Base-by-base conservation (phyloP, 2,888 invertebrate genomes). In the Auanema sp. region DNA sequence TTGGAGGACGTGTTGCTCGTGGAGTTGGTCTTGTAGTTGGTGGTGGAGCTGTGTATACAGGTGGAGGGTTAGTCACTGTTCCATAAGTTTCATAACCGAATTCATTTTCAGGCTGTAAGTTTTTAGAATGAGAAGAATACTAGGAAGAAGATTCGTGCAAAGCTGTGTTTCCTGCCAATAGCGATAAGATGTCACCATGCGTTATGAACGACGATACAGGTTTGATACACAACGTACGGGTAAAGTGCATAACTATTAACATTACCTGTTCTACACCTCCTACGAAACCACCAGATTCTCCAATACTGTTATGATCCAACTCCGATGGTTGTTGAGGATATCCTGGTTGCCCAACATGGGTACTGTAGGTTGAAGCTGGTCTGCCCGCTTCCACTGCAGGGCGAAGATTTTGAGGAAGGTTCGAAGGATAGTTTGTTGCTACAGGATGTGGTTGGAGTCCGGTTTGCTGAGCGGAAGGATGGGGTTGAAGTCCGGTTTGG, bases 31-130 rank as follows among this genome's bases (percentile, higher is more conserved):
- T 16, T 16, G 51, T 51, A 14, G 58, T 21, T 33, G 33, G 60
- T 33, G 33, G 60, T 33, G 33, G 33, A n/a, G 56, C 58, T 52
- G 57, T 54, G 18, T 54, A 21, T 2, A 58, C 55, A 53, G 63
- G 61, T 21, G 68, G 61, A 10, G 59, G 55, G 18, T 58, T 58
- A 21, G 65, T 65, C 33, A 56, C 59, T 8, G 63, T 21, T 47
- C 21, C 47, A 47, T 47, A 47, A 47, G 47, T 16, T 18, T 21
- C 47, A 21, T 47, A 47, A 21, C 47, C 47, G 8, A 47, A 47
- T 47, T 47, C 47, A 8, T 47, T 47, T 3, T 47, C 47, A 16
- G 16, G 21, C 21, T 18, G 8, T 5, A 18, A 18, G 3, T 16
- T 18, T 47, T 47, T 8, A 18, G 10, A 18, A 5, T 47, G 16